Conservation (phyloP, 2,797 vertebrate genomes). For the Anabas testudineus region DNA sequence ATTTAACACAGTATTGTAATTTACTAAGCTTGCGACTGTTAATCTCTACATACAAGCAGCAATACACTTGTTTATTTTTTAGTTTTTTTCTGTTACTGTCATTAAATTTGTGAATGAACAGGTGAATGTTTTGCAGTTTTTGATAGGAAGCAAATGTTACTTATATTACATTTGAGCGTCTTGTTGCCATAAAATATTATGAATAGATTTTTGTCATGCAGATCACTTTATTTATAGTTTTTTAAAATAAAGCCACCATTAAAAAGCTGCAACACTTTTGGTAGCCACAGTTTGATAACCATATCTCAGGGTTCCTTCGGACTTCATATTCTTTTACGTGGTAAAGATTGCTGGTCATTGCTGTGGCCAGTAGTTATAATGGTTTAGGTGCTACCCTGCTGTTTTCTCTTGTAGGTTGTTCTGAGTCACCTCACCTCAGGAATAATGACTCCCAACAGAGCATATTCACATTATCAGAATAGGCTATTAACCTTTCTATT, state of each 20-base stretch:
- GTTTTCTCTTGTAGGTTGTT: slow-evolving; percentile 5
- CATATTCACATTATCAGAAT: slow-evolving; percentile 14
- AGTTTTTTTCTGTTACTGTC: neutral
- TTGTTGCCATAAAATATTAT: too few species aligned
- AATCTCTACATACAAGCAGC: neutral
- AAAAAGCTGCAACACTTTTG: neutral
- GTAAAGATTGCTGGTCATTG: slow-evolving; percentile 8
- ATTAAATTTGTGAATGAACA: neutral
- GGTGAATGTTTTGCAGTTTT: neutral
- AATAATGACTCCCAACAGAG: slow-evolving; percentile 10
- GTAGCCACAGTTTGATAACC: neutral
- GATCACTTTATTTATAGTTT: neutral
- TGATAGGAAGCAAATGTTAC: neutral
- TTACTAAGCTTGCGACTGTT: slow-evolving; percentile 11
- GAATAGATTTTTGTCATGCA: neutral
- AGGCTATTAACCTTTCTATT: slow-evolving; percentile 26
- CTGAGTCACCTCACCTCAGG: slow-evolving; percentile 44
- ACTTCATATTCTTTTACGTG: neutral
- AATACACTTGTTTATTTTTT: neutral
- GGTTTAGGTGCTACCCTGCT: slow-evolving; percentile 3
- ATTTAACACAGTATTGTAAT: neutral
- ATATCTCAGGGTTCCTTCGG: neutral
- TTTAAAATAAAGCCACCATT: neutral
- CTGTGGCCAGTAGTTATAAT: slow-evolving; percentile 20
- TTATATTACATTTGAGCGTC: neutral